phyloP scores from a whole-genome alignment of 2,888 invertebrate species.

The Keiferia lycopersicella region DNA sequence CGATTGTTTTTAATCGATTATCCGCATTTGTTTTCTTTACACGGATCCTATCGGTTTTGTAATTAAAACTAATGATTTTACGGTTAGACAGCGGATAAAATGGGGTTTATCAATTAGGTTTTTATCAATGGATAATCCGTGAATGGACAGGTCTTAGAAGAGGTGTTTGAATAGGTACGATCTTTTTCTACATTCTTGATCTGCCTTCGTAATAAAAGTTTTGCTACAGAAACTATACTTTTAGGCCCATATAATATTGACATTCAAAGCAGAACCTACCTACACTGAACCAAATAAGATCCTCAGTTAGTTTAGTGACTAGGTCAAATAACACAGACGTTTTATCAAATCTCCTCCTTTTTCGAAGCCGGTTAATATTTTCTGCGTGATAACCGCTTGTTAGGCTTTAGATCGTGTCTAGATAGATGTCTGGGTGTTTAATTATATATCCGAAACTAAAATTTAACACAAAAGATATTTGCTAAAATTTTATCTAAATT shows the following conservation, averaged over 20 bases:
- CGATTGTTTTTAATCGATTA: slow-evolving; percentile 50
- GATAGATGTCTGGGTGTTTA: not conserved
- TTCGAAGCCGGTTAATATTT: not conserved
- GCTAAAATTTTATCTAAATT: not conserved
- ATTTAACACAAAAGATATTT: slow-evolving; percentile 10
- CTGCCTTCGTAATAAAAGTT: not conserved
- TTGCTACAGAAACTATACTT: not conserved
- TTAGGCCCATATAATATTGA: too few relatives aligned
- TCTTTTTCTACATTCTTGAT: too few relatives aligned
- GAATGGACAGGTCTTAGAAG: slow-evolving; percentile 38
- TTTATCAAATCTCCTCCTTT: not conserved
- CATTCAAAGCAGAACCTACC: not conserved
- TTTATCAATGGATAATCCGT: slow-evolving; percentile 43
- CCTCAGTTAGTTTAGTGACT: too few relatives aligned
- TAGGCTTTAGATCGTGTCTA: not conserved
- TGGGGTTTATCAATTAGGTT: slow-evolving; percentile 33
- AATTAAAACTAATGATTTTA: slow-evolving; percentile 48
- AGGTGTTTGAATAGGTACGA: not conserved
- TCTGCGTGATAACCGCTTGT: not conserved
- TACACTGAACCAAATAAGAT: not conserved
- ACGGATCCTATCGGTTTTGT: slow-evolving; percentile 40
- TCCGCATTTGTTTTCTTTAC: slow-evolving; percentile 46
- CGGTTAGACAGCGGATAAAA: slow-evolving; percentile 39
- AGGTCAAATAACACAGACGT: too few relatives aligned
- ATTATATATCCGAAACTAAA: slow-evolving; percentile 10